Evolutionary conservation across 2,113 vertebrate genomes (phyloP).

Genomic region (Mirza zaza): DNA sequence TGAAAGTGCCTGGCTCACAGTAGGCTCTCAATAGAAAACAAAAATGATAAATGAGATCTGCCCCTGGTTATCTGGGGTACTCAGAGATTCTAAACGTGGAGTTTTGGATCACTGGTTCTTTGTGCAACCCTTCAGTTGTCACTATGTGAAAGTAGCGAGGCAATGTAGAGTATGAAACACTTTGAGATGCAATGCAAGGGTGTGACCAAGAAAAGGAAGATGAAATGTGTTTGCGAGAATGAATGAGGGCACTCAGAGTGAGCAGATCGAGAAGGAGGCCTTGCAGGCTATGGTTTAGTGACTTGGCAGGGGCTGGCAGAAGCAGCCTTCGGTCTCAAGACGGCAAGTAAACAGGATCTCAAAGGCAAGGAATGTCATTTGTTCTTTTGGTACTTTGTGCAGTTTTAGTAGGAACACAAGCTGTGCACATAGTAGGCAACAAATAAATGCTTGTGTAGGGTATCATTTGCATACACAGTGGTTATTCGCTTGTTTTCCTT

Average conservation of each 20-base stretch:
- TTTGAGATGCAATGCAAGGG: neutral
- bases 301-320: neutral
- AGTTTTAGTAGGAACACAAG: neutral
- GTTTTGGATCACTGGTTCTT: neutral
- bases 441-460: neutral
- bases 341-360: neutral
- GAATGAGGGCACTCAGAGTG: neutral
- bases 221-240: too few relatives aligned
- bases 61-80: neutral
- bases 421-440: neutral
- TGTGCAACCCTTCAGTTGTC: neutral
- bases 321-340: neutral
- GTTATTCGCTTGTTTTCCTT: neutral
- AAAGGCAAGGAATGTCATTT: neutral
- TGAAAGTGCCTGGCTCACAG: neutral
- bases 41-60: neutral
- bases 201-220: neutral
- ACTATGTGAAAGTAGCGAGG: neutral
- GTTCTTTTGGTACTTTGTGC: neutral
- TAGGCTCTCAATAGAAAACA: neutral
- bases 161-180: neutral
- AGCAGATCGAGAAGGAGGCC: neutral
- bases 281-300: neutral
- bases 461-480: neutral
- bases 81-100: neutral